Evolutionary conservation across 2,113 vertebrate species (phyloP).

Genomic region (Ahaetulla prasina): DNA sequence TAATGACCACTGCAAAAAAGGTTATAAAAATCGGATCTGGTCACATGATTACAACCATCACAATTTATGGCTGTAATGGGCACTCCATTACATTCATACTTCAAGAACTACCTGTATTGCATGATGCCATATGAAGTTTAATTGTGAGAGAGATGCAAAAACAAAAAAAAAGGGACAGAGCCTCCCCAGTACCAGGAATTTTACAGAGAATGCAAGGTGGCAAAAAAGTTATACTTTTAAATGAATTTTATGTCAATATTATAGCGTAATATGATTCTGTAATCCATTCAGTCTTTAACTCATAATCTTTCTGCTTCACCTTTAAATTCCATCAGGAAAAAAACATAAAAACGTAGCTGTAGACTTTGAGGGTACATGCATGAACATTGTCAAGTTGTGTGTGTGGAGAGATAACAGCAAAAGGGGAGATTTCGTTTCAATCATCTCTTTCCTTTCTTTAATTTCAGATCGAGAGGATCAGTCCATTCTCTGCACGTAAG

Average conservation of each 20-base stretch:
- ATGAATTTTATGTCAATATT: neutral
- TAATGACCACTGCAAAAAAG: neutral
- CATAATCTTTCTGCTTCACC: neutral
- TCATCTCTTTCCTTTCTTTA: conserved; percentile 13
- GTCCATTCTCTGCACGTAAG: conserved; percentile 99
- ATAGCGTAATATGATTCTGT: neutral
- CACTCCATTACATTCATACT: neutral
- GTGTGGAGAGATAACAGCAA: neutral
- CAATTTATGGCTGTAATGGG: neutral
- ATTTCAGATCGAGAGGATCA: conserved; percentile 94
- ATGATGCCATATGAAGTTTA: neutral
- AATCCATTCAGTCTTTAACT: neutral
- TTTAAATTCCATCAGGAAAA: neutral
- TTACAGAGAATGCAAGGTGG: neutral
- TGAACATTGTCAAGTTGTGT: neutral
- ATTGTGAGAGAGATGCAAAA: neutral
- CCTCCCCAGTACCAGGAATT: no score
- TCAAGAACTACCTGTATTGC: neutral
- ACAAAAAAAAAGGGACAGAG: neutral
- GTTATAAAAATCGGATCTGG: neutral
- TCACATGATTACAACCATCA: neutral
- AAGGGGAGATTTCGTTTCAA: neutral
- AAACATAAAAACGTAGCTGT: neutral
- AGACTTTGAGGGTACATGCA: neutral
- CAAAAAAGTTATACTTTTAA: neutral